phyloP scores from a whole-genome alignment of 1,140 invertebrate species.

The Neodiprion virginianus region DNA sequence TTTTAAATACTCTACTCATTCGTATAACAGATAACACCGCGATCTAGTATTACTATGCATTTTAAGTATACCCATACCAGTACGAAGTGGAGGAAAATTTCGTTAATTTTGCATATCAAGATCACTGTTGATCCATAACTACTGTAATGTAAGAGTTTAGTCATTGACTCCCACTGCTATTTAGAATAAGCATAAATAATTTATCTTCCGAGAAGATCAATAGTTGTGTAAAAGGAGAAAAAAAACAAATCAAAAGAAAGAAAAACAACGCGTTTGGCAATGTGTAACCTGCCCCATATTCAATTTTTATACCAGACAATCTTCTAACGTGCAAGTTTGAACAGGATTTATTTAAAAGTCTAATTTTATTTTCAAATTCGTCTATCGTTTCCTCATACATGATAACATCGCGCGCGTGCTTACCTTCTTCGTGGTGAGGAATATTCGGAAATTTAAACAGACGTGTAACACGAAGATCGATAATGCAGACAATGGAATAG shows the following conservation, averaged over 20 bases:
- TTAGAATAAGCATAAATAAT: conserved; percentile 24
- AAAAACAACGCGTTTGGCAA: too few relatives aligned
- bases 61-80: too few relatives aligned
- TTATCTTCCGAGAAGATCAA: conserved; percentile 8
- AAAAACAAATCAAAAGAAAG: too few relatives aligned
- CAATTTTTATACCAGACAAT: too few relatives aligned
- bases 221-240: not conserved
- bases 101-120: not conserved
- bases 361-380: not conserved
- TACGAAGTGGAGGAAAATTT: not conserved
- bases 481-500: too few relatives aligned
- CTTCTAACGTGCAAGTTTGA: too few relatives aligned
- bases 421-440: not conserved
- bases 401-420: not conserved
- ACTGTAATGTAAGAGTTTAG: not conserved
- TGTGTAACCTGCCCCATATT: too few relatives aligned
- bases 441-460: not conserved
- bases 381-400: not conserved
- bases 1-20: too few relatives aligned
- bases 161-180: not conserved
- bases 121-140: not conserved
- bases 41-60: too few relatives aligned
- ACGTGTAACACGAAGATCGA: too few relatives aligned
- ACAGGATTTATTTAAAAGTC: not conserved
- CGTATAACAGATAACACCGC: too few relatives aligned